Evolutionary conservation across 2,888 invertebrate species (phyloP).

Genomic region (Nezara viridula): DNA sequence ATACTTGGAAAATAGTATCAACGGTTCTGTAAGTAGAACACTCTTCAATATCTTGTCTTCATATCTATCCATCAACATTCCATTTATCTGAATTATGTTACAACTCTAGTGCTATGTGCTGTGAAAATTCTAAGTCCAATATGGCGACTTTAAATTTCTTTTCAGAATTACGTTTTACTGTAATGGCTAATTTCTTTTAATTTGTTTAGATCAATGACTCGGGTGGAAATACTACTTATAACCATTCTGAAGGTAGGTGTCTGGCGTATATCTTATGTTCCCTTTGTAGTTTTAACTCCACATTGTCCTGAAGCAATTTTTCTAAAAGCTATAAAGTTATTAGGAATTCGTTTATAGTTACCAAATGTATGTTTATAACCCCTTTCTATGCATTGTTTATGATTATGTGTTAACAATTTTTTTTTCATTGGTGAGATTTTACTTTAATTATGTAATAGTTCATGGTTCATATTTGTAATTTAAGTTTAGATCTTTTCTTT

Average conservation of each 20-base stretch:
- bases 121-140: conserved; percentile 84
- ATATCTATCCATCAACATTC: not conserved
- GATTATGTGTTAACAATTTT: not conserved
- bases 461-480: not conserved
- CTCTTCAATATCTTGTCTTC: not conserved
- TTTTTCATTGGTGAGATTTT: not conserved
- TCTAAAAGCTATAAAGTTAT: not conserved
- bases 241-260: conserved; percentile 62
- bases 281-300: conserved; percentile 37
- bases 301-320: conserved; percentile 42
- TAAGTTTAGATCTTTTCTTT: not conserved
- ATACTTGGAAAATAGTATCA: conserved; percentile 58
- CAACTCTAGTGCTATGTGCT: conserved; percentile 47
- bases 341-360: not conserved
- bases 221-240: conserved; percentile 58
- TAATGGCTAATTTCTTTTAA: not conserved
- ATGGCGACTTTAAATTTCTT: conserved; percentile 78
- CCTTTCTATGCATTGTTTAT: not conserved
- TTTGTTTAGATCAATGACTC: conserved; percentile 59
- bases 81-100: conserved; percentile 13
- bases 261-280: conserved; percentile 27
- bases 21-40: conserved; percentile 61
- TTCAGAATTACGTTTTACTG: not conserved
- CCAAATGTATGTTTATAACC: not conserved
- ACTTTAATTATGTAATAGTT: not conserved